A percentile compares a stretch with the other conserved stretches of the same genome.
phyloP scores from a whole-genome alignment of 1,140 invertebrate species.

The Eupristina koningsbergeri region DNA sequence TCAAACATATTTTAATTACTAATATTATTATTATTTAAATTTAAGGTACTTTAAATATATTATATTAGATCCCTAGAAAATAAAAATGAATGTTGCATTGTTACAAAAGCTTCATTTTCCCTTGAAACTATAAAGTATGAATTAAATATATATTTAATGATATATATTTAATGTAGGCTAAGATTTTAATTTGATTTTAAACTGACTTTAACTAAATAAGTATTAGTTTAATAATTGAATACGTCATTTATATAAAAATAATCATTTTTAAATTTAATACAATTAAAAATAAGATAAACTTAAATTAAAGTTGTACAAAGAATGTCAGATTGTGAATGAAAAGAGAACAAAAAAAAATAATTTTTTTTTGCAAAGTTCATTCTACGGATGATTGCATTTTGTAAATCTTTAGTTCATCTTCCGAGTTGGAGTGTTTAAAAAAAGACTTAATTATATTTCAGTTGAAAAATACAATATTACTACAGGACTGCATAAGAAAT shows the following conservation, averaged over 20 bases:
- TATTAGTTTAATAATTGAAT: background rate
- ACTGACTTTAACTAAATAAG: background rate
- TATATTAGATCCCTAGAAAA: too few species aligned
- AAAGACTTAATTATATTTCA: too few species aligned
- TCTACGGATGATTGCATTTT: background rate
- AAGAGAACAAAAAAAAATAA: background rate
- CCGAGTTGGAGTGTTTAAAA: background rate
- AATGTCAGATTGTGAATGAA: background rate
- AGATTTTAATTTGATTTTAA: background rate
- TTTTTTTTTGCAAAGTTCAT: background rate
- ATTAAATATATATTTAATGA: background rate
- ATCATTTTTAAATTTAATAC: background rate
- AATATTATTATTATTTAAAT: too few species aligned
- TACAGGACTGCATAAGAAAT: too few species aligned
- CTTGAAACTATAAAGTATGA: too few species aligned
- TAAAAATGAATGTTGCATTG: too few species aligned
- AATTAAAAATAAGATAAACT: background rate
- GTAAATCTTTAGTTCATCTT: background rate
- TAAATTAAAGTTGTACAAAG: background rate
- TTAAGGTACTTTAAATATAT: too few species aligned
- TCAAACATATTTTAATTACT: too few species aligned
- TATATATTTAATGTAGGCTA: background rate
- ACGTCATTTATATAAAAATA: too few species aligned
- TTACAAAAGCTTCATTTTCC: too few species aligned
- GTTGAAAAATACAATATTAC: too few species aligned